A percentile compares a stretch with the other conserved stretches of the same genome.
These are phyloP conservation scores for Apeira syringaria DNA, from an alignment of 2,888 invertebrate genomes.

Conservation along the genomic window DNA sequence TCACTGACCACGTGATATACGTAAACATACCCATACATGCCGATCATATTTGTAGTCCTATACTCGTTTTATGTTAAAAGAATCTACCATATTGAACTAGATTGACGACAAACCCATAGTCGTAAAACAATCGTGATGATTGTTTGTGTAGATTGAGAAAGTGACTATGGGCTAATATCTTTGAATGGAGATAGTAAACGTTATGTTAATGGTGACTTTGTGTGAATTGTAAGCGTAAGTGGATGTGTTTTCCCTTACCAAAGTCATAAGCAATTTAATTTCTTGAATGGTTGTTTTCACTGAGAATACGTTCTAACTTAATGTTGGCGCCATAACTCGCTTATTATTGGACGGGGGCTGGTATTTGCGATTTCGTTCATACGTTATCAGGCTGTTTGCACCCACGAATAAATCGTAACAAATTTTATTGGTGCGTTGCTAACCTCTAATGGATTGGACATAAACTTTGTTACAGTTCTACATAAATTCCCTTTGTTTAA, in stretches of 20 bases:
- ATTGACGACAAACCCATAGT: conserved; percentile 28
- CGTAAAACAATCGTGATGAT: conserved; percentile 26
- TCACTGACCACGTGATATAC: conserved; percentile 65
- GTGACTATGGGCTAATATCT: neutral
- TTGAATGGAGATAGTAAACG: conserved; percentile 1
- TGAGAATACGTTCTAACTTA: neutral
- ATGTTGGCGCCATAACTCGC: conserved; percentile 15
- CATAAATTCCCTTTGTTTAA: conserved; percentile 11
- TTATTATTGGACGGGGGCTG: conserved; percentile 1
- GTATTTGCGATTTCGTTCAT: conserved; percentile 19
- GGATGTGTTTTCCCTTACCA: conserved; percentile 5
- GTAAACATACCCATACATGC: conserved; percentile 65
- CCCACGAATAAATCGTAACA: conserved; percentile 33
- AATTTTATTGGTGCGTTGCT: conserved; percentile 28
- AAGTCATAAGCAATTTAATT: conserved; percentile 7
- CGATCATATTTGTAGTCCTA: conserved; percentile 34
- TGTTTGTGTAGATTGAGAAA: conserved; percentile 8
- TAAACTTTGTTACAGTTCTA: conserved; percentile 14
- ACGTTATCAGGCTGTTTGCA: conserved; percentile 28
- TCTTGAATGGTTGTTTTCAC: conserved; percentile 3
- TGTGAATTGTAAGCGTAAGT: conserved; percentile 1
- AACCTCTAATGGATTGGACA: conserved; percentile 24
- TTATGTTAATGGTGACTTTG: conserved; percentile 11
- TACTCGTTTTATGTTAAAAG: conserved; percentile 33
- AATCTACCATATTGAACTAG: conserved; percentile 26